phyloP scores from a whole-genome alignment of 2,797 vertebrate species.

The Molothrus ater region DNA sequence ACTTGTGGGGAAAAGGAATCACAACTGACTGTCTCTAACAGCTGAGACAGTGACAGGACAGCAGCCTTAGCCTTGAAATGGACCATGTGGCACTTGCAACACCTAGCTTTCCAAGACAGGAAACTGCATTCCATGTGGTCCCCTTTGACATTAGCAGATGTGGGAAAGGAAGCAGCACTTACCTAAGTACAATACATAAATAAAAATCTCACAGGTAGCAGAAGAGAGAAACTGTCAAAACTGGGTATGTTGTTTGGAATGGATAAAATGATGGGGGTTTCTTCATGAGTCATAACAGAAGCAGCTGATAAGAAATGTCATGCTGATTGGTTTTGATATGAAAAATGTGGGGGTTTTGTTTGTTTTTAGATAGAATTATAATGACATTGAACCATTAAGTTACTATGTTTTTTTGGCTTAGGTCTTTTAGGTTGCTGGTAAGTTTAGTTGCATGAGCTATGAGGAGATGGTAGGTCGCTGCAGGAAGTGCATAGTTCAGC shows the following conservation, averaged over 20 bases:
- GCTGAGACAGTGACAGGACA: not conserved
- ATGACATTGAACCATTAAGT: too few species aligned
- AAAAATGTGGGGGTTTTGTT: not conserved
- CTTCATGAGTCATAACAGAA: not conserved
- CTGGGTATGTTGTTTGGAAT: not conserved
- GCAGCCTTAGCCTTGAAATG: not conserved
- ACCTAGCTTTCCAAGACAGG: not conserved
- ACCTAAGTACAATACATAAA: not conserved
- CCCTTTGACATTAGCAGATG: not conserved
- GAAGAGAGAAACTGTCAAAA: not conserved
- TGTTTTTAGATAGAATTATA: not conserved
- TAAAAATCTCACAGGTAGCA: not conserved
- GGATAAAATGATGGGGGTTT: not conserved
- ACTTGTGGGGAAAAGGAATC: not conserved
- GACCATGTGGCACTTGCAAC: not conserved
- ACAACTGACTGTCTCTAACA: accelerated
- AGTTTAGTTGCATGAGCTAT: not conserved
- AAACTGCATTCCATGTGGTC: not conserved
- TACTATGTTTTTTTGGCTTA: not conserved
- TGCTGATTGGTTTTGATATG: not conserved
- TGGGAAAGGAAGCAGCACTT: not conserved
- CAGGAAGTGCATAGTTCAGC: not conserved
- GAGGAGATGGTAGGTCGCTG: not conserved
- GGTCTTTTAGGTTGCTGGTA: not conserved
- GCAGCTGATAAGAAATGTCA: not conserved